These are phyloP conservation scores for Thripadectes ignobilis DNA, from an alignment of 2,797 vertebrate species.

Conservation along the genomic window DNA sequence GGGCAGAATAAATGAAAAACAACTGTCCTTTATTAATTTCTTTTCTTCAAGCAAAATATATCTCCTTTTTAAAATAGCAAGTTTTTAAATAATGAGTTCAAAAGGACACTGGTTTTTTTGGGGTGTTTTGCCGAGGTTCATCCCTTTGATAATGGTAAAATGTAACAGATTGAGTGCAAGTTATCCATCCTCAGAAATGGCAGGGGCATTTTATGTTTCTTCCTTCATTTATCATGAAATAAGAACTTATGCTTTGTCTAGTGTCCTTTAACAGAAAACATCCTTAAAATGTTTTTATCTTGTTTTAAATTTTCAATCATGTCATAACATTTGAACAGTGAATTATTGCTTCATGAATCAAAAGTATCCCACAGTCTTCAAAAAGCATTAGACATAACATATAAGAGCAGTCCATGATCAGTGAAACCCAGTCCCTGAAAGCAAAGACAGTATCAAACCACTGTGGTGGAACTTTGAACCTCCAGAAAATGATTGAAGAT, in stretches of 20 bases:
- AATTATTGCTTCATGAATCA: background rate
- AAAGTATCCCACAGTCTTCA: background rate
- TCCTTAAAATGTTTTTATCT: background rate
- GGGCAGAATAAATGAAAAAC: background rate
- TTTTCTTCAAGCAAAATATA: background rate
- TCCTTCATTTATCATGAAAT: background rate
- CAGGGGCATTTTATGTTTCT: background rate
- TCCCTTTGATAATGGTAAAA: background rate
- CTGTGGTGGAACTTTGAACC: background rate
- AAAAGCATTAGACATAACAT: background rate
- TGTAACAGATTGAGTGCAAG: background rate
- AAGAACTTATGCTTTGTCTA: background rate
- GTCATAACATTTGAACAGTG: background rate
- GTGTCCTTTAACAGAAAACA: background rate
- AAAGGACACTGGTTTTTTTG: background rate
- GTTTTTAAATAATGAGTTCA: background rate
- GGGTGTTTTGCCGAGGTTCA: background rate
- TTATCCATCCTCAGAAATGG: background rate
- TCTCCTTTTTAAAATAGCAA: background rate
- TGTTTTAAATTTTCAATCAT: background rate
- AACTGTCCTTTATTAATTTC: background rate
- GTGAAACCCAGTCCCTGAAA: background rate
- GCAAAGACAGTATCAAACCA: background rate
- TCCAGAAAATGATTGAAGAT: background rate
- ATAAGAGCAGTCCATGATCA: background rate